phyloP scores from a whole-genome alignment of 2,888 invertebrate species.

The Pammene fasciana region DNA sequence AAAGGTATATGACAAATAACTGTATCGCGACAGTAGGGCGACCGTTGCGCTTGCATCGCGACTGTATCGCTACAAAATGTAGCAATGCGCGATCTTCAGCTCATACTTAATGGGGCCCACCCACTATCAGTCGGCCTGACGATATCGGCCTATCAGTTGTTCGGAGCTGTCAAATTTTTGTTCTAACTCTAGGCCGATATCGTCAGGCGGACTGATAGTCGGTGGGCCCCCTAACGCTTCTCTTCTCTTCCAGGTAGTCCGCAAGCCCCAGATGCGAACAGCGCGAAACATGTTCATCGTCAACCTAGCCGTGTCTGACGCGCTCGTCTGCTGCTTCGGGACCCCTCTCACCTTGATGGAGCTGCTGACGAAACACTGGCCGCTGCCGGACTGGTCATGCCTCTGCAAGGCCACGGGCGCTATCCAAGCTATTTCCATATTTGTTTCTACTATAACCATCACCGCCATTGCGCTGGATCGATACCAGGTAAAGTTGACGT shows the following conservation, averaged over 20 bases:
- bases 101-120: too few relatives aligned
- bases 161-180: too few relatives aligned
- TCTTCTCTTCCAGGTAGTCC: slow-evolving; percentile 83
- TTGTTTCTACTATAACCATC: slow-evolving; percentile 96
- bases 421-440: slow-evolving; percentile 94
- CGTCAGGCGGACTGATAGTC: too few relatives aligned
- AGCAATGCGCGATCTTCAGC: too few relatives aligned
- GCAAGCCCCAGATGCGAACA: slow-evolving; percentile 95
- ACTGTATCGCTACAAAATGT: too few relatives aligned
- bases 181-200: too few relatives aligned
- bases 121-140: too few relatives aligned
- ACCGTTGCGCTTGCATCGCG: too few relatives aligned
- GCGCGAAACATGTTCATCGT: slow-evolving; percentile 97
- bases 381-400: slow-evolving; percentile 89
- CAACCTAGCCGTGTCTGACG: slow-evolving; percentile 93
- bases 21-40: too few relatives aligned
- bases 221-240: too few relatives aligned
- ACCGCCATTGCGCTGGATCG: slow-evolving; percentile 94
- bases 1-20: too few relatives aligned
- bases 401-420: slow-evolving; percentile 94
- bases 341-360: slow-evolving; percentile 96
- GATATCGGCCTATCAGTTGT: too few relatives aligned
- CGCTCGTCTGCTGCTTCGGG: slow-evolving; percentile 93
- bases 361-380: slow-evolving; percentile 93
- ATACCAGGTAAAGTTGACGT: slow-evolving; percentile 85